These are phyloP conservation scores for Antidorcas marsupialis DNA, from an alignment of 2,113 vertebrate species.

Conservation along the genomic window DNA sequence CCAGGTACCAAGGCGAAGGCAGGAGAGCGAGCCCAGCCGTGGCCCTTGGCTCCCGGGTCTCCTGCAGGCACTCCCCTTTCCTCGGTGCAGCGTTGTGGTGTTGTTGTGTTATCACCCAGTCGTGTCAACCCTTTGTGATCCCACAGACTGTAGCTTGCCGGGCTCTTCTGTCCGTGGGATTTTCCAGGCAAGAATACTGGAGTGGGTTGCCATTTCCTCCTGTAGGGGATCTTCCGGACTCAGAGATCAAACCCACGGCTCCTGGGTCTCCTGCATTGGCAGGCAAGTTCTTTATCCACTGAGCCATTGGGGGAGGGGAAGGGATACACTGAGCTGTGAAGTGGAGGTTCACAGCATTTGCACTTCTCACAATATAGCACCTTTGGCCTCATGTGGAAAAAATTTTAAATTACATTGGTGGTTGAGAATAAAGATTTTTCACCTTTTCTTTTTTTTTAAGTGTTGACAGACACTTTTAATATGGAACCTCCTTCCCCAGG, in stretches of 20 bases:
- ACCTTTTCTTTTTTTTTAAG: not conserved
- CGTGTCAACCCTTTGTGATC: not conserved
- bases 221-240: not conserved
- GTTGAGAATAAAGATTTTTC: not conserved
- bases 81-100: rapidly evolving
- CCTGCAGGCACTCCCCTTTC: too few species aligned
- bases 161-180: not conserved
- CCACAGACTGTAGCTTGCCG: not conserved
- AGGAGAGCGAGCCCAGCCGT: not conserved
- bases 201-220: not conserved
- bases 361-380: not conserved
- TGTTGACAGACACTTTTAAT: not conserved
- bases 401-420: not conserved
- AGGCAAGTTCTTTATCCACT: not conserved
- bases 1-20: not conserved
- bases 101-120: not conserved
- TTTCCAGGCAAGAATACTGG: not conserved
- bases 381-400: not conserved
- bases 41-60: rapidly evolving
- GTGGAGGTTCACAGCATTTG: not conserved
- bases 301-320: not conserved
- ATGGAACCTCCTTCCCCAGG: not conserved
- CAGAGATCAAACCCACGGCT: not conserved
- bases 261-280: not conserved
- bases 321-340: not conserved